Percentiles rank a stretch among this genome's conserved stretches.
Conservation (phyloP, 2,113 vertebrate genomes). For the Aphelocoma coerulescens region DNA sequence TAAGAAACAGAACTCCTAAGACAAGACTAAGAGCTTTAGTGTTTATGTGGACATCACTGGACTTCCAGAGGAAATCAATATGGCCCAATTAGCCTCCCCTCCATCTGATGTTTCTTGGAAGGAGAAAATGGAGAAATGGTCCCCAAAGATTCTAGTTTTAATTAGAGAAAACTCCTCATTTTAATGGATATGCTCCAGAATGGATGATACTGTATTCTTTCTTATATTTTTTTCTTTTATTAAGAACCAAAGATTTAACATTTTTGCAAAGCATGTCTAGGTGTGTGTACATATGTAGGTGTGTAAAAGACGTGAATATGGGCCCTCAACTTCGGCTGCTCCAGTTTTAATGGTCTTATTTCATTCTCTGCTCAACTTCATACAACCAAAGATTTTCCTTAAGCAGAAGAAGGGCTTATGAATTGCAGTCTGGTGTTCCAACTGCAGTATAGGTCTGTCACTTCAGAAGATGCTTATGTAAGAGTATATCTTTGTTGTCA, state of each 20-base stretch:
- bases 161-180: not conserved
- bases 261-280: not conserved
- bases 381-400: not conserved
- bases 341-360: not conserved
- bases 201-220: not conserved
- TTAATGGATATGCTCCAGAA: not conserved
- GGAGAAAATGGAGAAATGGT: not conserved
- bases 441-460: rapidly evolving
- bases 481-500: not conserved
- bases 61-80: not conserved
- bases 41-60: not conserved
- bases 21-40: not conserved
- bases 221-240: no score
- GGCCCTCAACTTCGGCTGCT: not conserved
- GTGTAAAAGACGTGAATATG: not conserved
- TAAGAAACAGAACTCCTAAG: not conserved
- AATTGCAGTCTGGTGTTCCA: not conserved
- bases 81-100: rapidly evolving
- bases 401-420: not conserved
- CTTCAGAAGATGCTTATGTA: not conserved
- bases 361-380: not conserved
- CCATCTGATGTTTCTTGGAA: not conserved
- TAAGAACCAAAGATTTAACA: not conserved
- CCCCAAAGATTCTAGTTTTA: not conserved
- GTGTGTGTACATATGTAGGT: no score